phyloP scores from a whole-genome alignment of 2,113 vertebrate genomes.

The Setophaga coronata region DNA sequence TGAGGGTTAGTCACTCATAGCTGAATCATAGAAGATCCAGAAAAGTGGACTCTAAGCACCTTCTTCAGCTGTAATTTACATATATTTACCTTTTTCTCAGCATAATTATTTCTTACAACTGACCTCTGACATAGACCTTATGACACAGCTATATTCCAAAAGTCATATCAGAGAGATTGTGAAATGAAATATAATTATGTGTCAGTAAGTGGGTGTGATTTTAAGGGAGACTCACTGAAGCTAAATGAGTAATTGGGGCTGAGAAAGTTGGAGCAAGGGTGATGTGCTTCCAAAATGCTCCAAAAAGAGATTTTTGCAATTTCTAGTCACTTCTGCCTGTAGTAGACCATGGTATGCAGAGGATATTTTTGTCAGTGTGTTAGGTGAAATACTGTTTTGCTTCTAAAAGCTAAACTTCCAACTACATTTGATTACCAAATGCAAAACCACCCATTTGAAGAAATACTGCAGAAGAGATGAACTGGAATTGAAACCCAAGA shows the following conservation, averaged over 20 bases:
- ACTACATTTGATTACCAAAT: neutral
- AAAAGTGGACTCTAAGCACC: neutral
- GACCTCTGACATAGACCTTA: neutral
- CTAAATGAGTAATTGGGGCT: neutral
- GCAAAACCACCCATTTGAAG: neutral
- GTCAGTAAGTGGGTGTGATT: neutral
- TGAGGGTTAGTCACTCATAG: neutral
- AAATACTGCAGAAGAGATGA: neutral
- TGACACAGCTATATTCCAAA: neutral
- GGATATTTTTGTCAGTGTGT: neutral
- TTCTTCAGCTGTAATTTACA: neutral
- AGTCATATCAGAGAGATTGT: neutral
- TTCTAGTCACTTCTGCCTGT: neutral
- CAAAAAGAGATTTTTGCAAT: neutral
- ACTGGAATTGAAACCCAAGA: neutral
- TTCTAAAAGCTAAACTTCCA: neutral
- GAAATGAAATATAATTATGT: neutral
- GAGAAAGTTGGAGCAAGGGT: neutral
- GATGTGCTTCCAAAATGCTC: neutral
- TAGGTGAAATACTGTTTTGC: neutral
- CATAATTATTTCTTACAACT: neutral
- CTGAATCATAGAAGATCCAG: neutral
- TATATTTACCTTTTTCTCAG: neutral
- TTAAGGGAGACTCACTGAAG: neutral
- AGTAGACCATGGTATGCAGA: neutral